A percentile compares a stretch with the other conserved stretches of the same genome.
Evolutionary conservation across 1,140 invertebrate species (phyloP).

Genomic region (Cotesia vestalis): DNA sequence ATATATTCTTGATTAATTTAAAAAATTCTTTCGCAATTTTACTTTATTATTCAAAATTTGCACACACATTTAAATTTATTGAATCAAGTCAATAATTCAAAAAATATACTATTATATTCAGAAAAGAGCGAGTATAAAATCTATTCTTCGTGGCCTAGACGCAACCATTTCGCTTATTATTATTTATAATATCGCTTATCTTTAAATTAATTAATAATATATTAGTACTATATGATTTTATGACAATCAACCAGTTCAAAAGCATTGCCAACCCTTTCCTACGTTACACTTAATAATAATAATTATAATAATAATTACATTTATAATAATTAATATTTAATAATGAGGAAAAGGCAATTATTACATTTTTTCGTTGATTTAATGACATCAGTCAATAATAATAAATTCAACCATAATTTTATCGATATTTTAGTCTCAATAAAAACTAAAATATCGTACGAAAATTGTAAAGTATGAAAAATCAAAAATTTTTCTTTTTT

Average conservation of each 20-base stretch:
- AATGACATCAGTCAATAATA: not conserved
- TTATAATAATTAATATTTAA: no score
- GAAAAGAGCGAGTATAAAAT: slow-evolving; percentile 59
- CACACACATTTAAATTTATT: slow-evolving; percentile 41
- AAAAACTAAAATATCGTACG: no score
- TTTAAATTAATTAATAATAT: no score
- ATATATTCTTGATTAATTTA: not conserved
- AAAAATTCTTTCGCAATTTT: slow-evolving; percentile 21
- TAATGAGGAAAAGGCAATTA: no score
- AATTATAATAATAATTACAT: no score
- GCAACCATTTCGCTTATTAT: slow-evolving; percentile 44
- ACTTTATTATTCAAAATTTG: slow-evolving; percentile 40
- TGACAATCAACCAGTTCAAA: no score
- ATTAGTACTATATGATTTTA: no score
- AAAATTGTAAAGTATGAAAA: no score
- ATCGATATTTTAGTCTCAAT: no score
- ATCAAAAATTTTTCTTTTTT: not conserved
- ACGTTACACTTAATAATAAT: not conserved
- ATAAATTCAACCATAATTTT: slow-evolving; percentile 1
- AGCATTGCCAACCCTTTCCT: not conserved
- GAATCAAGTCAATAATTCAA: slow-evolving; percentile 42
- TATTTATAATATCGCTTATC: slow-evolving; percentile 7
- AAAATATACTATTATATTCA: slow-evolving; percentile 54
- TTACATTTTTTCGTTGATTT: no score
- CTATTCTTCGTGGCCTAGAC: slow-evolving; percentile 47